Evolutionary conservation across 2,113 vertebrate species (phyloP).

Genomic region (Canis aureus): DNA sequence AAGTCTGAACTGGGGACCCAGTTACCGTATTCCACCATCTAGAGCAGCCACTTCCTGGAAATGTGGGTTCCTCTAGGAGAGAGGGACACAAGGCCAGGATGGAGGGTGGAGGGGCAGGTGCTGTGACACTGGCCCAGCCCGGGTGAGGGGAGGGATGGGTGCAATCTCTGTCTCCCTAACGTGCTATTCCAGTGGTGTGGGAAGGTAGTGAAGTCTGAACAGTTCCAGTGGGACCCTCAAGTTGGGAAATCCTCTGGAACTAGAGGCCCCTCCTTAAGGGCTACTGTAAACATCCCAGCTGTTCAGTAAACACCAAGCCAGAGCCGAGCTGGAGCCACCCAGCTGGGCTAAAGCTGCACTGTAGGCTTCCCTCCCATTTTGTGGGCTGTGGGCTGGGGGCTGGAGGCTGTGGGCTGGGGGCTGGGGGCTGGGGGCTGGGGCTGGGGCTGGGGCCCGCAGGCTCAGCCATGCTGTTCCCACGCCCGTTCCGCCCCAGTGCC

Average conservation of each 20-base stretch:
- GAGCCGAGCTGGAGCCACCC: neutral
- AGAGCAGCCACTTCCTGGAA: conserved; percentile 58
- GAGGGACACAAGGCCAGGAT: neutral
- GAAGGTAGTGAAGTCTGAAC: neutral
- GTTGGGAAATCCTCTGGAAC: conserved; percentile 59
- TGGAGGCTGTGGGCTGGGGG: neutral
- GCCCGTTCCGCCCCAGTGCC: conserved; percentile 79
- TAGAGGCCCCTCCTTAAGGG: conserved; percentile 49
- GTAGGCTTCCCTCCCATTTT: neutral
- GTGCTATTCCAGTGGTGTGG: neutral
- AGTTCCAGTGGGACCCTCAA: neutral
- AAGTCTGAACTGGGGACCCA: conserved; percentile 84
- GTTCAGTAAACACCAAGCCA: conserved; percentile 71
- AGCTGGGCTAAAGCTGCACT: neutral
- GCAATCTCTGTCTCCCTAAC: too few species aligned
- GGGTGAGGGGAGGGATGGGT: neutral
- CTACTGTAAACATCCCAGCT: conserved; percentile 79
- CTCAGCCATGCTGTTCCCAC: conserved; percentile 73
- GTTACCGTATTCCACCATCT: conserved; percentile 70
- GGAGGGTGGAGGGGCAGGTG: neutral
- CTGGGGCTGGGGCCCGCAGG: neutral
- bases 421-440: neutral
- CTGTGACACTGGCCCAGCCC: neutral
- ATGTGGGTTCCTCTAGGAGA: neutral
- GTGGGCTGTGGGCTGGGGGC: neutral